Evolutionary conservation across 2,113 vertebrate species (phyloP).

Genomic region (Hypomesus transpacificus): DNA sequence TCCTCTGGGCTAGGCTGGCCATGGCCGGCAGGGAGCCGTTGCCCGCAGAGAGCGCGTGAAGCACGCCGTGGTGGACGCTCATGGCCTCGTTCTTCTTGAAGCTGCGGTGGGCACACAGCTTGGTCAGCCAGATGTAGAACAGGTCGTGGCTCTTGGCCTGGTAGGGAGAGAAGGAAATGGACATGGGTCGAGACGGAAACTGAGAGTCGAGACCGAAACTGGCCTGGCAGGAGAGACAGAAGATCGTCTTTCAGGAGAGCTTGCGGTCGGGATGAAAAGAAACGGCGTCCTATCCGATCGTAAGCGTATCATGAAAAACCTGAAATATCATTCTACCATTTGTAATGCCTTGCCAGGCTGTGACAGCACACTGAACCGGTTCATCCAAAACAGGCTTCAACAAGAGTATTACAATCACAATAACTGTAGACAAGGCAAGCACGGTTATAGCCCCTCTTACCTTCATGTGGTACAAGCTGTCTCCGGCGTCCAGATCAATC

Average conservation of each 20-base stretch:
- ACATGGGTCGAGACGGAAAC: not conserved
- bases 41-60: conserved; percentile 61
- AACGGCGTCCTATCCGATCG: too few species aligned
- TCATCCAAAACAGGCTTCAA: too few species aligned
- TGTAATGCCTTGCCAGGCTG: too few species aligned
- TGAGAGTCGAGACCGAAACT: not conserved
- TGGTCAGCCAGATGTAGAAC: conserved; percentile 87
- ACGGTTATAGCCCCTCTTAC: conserved; percentile 46
- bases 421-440: too few species aligned
- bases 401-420: too few species aligned
- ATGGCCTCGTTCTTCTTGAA: conserved; percentile 73
- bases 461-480: conserved; percentile 92
- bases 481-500: conserved; percentile 88
- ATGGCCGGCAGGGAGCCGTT: conserved; percentile 46
- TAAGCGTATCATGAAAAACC: too few species aligned
- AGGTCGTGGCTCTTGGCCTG: conserved; percentile 85
- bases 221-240: not conserved
- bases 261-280: too few species aligned
- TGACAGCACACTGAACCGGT: too few species aligned
- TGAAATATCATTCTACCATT: too few species aligned
- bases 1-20: conserved; percentile 50
- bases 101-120: conserved; percentile 82
- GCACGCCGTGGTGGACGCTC: conserved; percentile 64
- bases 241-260: not conserved
- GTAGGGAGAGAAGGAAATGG: not conserved